Conservation (phyloP, 2,113 vertebrate species). For the Ia io region DNA sequence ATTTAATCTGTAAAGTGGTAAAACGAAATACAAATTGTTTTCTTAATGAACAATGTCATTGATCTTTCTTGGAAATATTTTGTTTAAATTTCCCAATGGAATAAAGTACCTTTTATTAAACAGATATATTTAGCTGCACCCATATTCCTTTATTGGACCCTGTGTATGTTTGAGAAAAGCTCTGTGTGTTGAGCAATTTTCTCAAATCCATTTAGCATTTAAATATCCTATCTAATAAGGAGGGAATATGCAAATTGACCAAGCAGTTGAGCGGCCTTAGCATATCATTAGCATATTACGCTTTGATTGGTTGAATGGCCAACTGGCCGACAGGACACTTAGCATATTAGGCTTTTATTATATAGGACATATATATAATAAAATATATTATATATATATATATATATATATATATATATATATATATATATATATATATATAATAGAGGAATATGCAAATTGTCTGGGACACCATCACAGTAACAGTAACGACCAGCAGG, state of each 20-base stretch:
- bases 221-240: background rate
- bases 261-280: too few relatives aligned
- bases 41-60: background rate
- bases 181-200: background rate
- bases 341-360: too few relatives aligned
- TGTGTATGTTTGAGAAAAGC: background rate
- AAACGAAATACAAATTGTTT: conserved; percentile 27
- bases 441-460: too few relatives aligned
- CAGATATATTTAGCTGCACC: background rate
- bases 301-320: too few relatives aligned
- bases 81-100: background rate
- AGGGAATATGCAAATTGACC: too few relatives aligned
- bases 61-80: background rate
- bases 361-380: too few relatives aligned
- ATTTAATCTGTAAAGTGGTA: background rate
- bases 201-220: background rate
- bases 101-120: background rate
- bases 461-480: too few relatives aligned
- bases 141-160: background rate
- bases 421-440: too few relatives aligned
- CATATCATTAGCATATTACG: too few relatives aligned
- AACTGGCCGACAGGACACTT: too few relatives aligned
- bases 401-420: background rate
- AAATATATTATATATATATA: too few relatives aligned
- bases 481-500: too few relatives aligned